These are phyloP conservation scores for Calyptomena viridis DNA, from an alignment of 2,113 vertebrate species.

Conservation along the genomic window DNA sequence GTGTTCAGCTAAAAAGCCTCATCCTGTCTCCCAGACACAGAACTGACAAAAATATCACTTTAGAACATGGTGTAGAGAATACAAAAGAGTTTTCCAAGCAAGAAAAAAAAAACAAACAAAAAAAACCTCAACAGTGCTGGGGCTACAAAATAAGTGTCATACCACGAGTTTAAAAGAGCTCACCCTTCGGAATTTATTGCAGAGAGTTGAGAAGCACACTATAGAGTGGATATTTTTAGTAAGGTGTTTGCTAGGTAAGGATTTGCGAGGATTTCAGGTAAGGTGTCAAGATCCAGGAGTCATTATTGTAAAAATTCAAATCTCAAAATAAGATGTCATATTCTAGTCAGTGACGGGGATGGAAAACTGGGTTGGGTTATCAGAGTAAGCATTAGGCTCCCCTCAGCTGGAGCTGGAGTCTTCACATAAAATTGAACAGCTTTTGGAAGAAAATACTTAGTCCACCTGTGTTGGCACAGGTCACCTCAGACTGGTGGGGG, in stretches of 20 bases:
- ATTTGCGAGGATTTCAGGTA: background rate
- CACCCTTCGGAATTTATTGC: background rate
- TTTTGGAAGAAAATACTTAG: background rate
- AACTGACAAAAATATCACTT: background rate
- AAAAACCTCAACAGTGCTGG: background rate
- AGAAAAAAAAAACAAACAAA: background rate
- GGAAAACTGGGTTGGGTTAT: background rate
- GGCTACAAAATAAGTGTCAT: background rate
- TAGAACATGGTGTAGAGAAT: background rate
- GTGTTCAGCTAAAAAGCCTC: background rate
- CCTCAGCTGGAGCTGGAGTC: background rate
- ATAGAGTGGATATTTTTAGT: background rate
- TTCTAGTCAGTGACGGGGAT: background rate
- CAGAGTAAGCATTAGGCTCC: background rate
- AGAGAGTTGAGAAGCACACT: background rate
- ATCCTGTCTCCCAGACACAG: background rate
- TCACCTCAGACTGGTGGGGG: background rate
- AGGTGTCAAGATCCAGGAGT: background rate
- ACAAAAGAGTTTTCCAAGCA: background rate
- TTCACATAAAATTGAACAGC: background rate
- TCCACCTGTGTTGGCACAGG: rapidly evolving
- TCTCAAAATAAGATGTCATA: background rate
- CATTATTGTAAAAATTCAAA: background rate
- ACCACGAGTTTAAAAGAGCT: background rate
- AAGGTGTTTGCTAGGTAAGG: background rate